Evolutionary conservation across 1,140 invertebrate genomes (phyloP).

Genomic region (Zaprionus lachaisei): DNA sequence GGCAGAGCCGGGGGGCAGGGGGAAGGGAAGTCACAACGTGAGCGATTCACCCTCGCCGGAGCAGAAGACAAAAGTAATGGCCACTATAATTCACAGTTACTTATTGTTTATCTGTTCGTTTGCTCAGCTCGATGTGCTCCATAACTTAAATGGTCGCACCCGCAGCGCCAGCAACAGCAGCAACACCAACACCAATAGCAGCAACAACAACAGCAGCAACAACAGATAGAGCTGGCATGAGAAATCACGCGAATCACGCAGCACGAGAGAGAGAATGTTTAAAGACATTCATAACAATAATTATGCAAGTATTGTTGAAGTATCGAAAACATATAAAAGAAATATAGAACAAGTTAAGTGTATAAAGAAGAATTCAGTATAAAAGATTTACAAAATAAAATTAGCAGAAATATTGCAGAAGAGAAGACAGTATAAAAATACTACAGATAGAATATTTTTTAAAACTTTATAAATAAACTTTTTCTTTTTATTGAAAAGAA

Average conservation of each 20-base stretch:
- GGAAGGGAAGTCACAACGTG: background rate
- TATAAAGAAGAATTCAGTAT: no score
- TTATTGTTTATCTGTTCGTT: conserved; percentile 82
- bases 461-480: no score
- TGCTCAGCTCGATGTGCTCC: conserved; percentile 73
- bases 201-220: background rate
- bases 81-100: conserved; percentile 83
- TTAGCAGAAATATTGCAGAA: no score
- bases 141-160: conserved; percentile 65
- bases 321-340: no score
- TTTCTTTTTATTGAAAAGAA: no score
- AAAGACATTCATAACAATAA: background rate
- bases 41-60: conserved; percentile 44
- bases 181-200: conserved; percentile 11
- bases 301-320: no score
- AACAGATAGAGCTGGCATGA: conserved; percentile 20
- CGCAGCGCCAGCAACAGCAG: conserved; percentile 18
- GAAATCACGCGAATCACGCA: background rate
- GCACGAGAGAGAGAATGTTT: no score
- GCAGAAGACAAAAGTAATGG: conserved; percentile 70
- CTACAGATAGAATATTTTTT: no score
- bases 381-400: no score
- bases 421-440: no score
- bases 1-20: background rate
- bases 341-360: no score